A percentile compares a stretch with the other conserved stretches of the same genome.
Evolutionary conservation across 1,140 invertebrate genomes (phyloP).

Genomic region (Lordiphosa collinella): DNA sequence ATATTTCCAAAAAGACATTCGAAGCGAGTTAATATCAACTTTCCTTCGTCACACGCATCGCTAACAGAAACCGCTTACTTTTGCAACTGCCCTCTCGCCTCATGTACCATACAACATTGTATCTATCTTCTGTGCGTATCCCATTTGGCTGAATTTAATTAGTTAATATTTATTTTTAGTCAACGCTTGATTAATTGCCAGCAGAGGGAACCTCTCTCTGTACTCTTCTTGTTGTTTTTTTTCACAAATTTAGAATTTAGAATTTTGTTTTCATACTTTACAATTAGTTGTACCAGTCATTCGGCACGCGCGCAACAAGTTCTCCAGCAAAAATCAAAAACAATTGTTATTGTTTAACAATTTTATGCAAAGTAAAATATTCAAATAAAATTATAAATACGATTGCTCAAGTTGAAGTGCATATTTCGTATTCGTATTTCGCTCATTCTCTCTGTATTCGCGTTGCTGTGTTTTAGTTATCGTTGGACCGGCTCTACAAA

Average conservation of each 20-base stretch:
- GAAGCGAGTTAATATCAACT: too few relatives aligned
- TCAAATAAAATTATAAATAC: constrained; percentile 46
- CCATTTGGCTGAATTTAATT: constrained; percentile 54
- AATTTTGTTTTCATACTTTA: constrained; percentile 4
- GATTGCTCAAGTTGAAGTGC: constrained; percentile 62
- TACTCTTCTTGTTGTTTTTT: constrained; percentile 5
- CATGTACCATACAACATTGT: neutral
- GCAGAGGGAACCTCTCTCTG: constrained; percentile 9
- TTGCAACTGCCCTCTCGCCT: neutral
- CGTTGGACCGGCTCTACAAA: constrained; percentile 42
- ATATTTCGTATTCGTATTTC: constrained; percentile 49
- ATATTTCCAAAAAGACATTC: too few relatives aligned
- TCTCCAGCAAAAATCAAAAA: constrained; percentile 34
- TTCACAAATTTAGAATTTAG: neutral
- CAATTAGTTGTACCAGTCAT: constrained; percentile 58
- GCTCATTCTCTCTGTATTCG: constrained; percentile 13
- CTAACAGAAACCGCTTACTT: neutral
- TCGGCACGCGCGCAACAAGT: constrained; percentile 63
- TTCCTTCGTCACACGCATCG: too few relatives aligned
- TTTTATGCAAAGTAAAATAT: constrained; percentile 18
- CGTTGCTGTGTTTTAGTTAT: constrained; percentile 47
- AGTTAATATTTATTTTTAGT: constrained; percentile 75
- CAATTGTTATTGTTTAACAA: too few relatives aligned
- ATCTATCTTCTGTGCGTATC: constrained; percentile 31
- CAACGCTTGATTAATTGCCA: constrained; percentile 61